Conservation (phyloP, 2,113 vertebrate genomes). For the Sinocyclocheilus anophthalmus region DNA sequence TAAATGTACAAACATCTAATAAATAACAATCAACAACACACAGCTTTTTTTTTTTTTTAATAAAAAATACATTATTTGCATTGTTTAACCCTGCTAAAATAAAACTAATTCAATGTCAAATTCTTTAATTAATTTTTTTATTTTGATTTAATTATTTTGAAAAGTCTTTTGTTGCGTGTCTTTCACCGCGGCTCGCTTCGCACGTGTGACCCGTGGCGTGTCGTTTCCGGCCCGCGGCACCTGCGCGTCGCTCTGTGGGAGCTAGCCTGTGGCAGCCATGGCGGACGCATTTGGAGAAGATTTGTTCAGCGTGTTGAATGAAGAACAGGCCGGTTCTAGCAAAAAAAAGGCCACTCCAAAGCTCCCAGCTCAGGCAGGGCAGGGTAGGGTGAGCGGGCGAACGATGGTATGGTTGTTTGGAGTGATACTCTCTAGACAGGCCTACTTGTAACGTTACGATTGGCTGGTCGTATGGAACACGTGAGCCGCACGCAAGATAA, state of each 20-base stretch:
- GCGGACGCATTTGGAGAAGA: slow-evolving; percentile 92
- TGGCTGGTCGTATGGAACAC: not conserved
- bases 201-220: not conserved
- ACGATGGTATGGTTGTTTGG: not conserved
- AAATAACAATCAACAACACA: not conserved
- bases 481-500: not conserved
- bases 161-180: not conserved
- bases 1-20: not conserved
- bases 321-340: slow-evolving; percentile 74
- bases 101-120: not conserved
- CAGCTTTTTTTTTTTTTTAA: no score
- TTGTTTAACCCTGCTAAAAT: not conserved
- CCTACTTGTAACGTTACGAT: not conserved
- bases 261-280: slow-evolving; percentile 73
- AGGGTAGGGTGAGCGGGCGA: slow-evolving; percentile 76
- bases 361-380: slow-evolving; percentile 59
- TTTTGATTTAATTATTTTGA: not conserved
- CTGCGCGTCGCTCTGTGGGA: slow-evolving; percentile 59
- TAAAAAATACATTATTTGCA: no score
- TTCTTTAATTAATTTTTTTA: not conserved
- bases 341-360: slow-evolving; percentile 61
- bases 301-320: slow-evolving; percentile 94
- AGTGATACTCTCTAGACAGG: not conserved
- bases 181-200: not conserved
- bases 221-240: not conserved